Evolutionary conservation across 2,888 invertebrate species (phyloP).

Genomic region (Stenolophus ochropezus): DNA sequence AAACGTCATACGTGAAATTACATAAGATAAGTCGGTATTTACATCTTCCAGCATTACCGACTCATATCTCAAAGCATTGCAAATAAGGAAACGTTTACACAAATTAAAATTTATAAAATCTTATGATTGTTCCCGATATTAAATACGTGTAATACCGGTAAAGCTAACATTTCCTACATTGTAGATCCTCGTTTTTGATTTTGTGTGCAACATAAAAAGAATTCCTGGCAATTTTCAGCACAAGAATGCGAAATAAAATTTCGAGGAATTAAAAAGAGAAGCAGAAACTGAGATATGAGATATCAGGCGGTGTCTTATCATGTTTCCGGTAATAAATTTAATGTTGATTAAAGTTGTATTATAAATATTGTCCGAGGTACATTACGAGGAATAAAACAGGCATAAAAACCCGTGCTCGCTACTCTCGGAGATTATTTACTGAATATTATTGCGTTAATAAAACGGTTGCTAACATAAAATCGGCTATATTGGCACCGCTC

Average conservation of each 20-base stretch:
- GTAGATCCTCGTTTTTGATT: background rate
- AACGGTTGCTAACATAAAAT: conserved; percentile 46
- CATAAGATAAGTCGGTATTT: too few relatives aligned
- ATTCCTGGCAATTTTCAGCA: background rate
- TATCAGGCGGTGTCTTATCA: conserved; percentile 40
- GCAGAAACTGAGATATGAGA: conserved; percentile 12
- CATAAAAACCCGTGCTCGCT: conserved; percentile 3
- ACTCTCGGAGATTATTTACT: conserved; percentile 36
- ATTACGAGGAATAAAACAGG: conserved; percentile 13
- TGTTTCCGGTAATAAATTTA: conserved; percentile 44
- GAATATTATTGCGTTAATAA: conserved; percentile 52
- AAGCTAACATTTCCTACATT: background rate
- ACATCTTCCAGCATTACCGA: too few relatives aligned
- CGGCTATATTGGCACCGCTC: conserved; percentile 26
- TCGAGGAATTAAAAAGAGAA: conserved; percentile 25
- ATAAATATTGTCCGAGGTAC: conserved; percentile 38
- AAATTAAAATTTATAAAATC: background rate
- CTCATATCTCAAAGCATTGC: too few relatives aligned
- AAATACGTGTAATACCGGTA: background rate
- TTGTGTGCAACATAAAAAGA: background rate
- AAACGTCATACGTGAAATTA: too few relatives aligned
- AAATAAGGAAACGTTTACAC: background rate
- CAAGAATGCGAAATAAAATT: conserved; percentile 16
- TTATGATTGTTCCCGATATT: background rate
- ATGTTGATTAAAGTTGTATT: conserved; percentile 44